Evolutionary conservation across 2,113 vertebrate species (phyloP).

Genomic region (Xyrauchen texanus): DNA sequence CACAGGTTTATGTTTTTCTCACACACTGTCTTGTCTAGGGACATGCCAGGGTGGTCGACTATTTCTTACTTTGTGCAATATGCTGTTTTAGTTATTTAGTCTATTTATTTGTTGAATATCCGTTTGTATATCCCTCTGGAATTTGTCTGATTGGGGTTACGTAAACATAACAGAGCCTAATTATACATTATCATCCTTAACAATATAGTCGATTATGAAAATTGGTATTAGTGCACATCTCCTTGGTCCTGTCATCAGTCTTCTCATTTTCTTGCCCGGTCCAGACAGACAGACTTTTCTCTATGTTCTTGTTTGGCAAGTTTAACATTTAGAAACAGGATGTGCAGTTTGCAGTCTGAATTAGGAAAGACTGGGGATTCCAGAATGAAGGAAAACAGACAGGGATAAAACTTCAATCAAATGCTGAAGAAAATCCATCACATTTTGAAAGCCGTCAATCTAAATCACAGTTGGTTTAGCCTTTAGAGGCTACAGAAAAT

Average conservation of each 20-base stretch:
- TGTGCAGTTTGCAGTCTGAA: conserved; percentile 10
- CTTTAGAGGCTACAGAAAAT: background rate
- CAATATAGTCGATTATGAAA: too few relatives aligned
- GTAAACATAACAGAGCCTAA: too few relatives aligned
- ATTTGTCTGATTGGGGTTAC: too few relatives aligned
- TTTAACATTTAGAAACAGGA: conserved; percentile 16
- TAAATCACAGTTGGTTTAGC: background rate
- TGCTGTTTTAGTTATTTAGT: too few relatives aligned
- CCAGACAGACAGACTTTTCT: background rate
- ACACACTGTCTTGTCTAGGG: background rate
- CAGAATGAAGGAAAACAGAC: background rate
- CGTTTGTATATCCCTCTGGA: too few relatives aligned
- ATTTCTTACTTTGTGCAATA: too few relatives aligned
- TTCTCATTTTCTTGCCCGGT: conserved; percentile 11
- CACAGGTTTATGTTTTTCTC: background rate
- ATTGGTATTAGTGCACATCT: too few relatives aligned
- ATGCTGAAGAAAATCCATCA: background rate
- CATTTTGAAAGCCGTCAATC: background rate
- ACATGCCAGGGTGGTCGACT: too few relatives aligned
- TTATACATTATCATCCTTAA: too few relatives aligned
- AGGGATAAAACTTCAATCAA: background rate
- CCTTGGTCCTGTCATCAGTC: background rate
- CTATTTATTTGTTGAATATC: too few relatives aligned
- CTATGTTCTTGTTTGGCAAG: conserved; percentile 1
- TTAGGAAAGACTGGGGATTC: background rate